Conservation (phyloP, 2,797 vertebrate species). For the Margarornis squamiger region DNA sequence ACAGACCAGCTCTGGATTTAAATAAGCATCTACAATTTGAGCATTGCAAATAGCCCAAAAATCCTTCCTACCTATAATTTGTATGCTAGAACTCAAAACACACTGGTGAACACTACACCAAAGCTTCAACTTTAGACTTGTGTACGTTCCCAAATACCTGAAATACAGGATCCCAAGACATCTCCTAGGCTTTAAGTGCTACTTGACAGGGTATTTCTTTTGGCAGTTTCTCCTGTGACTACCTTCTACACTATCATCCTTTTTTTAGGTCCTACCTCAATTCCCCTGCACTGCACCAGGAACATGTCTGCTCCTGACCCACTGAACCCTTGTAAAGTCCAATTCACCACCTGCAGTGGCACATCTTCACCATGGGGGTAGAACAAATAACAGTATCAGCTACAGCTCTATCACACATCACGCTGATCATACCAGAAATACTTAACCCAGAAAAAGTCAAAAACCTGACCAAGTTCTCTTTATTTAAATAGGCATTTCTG, state of each 20-base stretch:
- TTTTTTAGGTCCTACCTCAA: neutral
- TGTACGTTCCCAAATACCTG: neutral
- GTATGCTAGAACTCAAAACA: neutral
- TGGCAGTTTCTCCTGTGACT: neutral
- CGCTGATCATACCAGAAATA: neutral
- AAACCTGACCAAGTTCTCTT: neutral
- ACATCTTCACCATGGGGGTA: rapidly evolving
- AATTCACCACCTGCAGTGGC: neutral
- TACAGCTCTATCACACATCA: neutral
- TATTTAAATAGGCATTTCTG: neutral
- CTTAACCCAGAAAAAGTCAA: neutral
- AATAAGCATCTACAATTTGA: constrained; percentile 51
- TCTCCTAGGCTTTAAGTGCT: neutral
- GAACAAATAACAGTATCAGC: neutral
- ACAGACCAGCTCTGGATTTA: constrained; percentile 41
- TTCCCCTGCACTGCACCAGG: neutral
- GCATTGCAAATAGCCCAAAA: neutral
- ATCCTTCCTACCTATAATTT: neutral
- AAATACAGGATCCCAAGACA: neutral
- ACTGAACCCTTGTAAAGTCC: rapidly evolving
- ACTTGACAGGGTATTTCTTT: neutral
- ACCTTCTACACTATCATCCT: neutral
- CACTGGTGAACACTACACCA: neutral
- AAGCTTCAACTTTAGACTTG: neutral
- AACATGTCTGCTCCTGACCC: neutral